These are phyloP conservation scores for Criorhina ranunculi DNA, from an alignment of 2,888 invertebrate genomes.

Conservation along the genomic window DNA sequence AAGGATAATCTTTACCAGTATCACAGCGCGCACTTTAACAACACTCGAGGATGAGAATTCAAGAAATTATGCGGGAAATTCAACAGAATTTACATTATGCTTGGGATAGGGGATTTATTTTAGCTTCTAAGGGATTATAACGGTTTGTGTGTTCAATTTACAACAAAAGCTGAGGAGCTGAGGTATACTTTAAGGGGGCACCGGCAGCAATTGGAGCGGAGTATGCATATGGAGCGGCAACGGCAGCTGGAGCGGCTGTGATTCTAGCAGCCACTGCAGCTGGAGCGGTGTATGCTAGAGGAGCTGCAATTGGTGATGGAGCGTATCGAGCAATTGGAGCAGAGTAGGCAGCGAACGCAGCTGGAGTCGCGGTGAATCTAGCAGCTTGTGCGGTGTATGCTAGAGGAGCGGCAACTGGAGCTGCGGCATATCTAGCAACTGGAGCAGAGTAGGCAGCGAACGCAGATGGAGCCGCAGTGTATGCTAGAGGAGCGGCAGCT, in stretches of 20 bases:
- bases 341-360: no score
- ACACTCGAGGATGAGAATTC: background rate
- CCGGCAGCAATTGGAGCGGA: constrained; percentile 2
- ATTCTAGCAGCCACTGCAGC: no score
- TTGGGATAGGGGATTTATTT: constrained; percentile 40
- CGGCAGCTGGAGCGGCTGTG: no score
- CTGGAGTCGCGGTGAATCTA: no score
- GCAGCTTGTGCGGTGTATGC: constrained; percentile 18
- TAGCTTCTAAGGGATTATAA: constrained; percentile 25
- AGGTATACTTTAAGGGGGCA: constrained; percentile 48
- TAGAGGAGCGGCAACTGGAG: constrained; percentile 29
- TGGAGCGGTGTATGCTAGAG: no score
- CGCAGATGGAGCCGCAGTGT: constrained; percentile 35
- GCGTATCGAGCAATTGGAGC: background rate
- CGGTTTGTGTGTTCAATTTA: constrained; percentile 40
- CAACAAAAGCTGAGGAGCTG: constrained; percentile 79
- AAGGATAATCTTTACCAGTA: constrained; percentile 25
- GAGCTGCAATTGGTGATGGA: constrained; percentile 35
- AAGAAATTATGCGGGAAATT: constrained; percentile 7
- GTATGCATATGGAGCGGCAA: background rate
- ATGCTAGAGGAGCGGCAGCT: constrained; percentile 16
- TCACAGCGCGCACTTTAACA: constrained; percentile 13
- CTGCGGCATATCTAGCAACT: constrained; percentile 23
- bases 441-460: constrained; percentile 52
- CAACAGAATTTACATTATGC: constrained; percentile 14